These are phyloP conservation scores for Zaprionus bogoriensis DNA, from an alignment of 2,888 invertebrate species.

Conservation along the genomic window DNA sequence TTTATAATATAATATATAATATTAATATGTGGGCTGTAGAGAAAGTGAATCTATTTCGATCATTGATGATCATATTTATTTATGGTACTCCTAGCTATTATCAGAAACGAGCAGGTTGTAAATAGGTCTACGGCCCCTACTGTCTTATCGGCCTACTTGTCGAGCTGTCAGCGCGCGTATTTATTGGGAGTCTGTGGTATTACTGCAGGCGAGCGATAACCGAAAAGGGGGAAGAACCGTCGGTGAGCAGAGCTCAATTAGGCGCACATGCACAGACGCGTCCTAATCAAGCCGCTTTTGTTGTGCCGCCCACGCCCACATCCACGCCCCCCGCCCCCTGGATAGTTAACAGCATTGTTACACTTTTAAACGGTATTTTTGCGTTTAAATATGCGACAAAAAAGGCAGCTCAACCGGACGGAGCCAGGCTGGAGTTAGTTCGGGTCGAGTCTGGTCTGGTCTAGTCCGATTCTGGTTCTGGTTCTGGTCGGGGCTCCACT, in stretches of 20 bases:
- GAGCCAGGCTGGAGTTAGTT: too few relatives aligned
- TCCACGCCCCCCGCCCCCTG: slow-evolving; percentile 8
- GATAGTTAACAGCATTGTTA: slow-evolving; percentile 70
- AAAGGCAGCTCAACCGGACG: slow-evolving; percentile 34
- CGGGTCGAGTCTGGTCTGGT: slow-evolving; percentile 20
- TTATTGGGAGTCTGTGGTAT: background rate
- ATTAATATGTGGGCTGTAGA: too few relatives aligned
- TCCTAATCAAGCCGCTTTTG: slow-evolving; percentile 70
- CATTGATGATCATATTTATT: background rate
- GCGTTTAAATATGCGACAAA: slow-evolving; percentile 64
- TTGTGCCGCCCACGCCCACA: slow-evolving; percentile 10
- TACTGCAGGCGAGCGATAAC: background rate
- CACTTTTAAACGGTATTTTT: slow-evolving; percentile 70
- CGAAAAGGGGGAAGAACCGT: slow-evolving; percentile 1
- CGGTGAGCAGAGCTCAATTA: background rate
- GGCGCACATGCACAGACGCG: background rate
- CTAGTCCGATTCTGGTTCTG: slow-evolving; percentile 19
- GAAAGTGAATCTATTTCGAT: too few relatives aligned
- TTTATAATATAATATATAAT: too few relatives aligned
- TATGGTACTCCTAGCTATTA: background rate
- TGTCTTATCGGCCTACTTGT: background rate
- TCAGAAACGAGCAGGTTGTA: background rate
- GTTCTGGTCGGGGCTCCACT: slow-evolving; percentile 42
- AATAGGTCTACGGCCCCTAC: background rate
- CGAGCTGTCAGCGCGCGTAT: background rate